Evolutionary conservation across 2,888 invertebrate species (phyloP).

Genomic region (Periphyllus acericola): DNA sequence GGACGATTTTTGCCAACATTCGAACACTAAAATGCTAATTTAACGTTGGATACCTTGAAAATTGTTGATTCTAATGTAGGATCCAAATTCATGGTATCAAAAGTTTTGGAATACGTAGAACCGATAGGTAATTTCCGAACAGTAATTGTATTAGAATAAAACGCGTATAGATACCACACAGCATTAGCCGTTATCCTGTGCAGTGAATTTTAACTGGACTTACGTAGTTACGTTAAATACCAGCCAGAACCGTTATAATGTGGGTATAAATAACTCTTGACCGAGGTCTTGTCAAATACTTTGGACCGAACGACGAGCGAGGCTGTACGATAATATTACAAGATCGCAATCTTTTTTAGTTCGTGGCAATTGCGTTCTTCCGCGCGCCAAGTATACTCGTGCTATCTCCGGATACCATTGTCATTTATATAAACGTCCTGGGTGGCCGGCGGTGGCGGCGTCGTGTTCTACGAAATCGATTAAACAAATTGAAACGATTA

Average conservation of each 20-base stretch:
- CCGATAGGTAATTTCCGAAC: background rate
- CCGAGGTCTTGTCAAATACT: background rate
- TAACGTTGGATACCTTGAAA: too few species aligned
- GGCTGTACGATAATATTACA: background rate
- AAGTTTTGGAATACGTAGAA: too few species aligned
- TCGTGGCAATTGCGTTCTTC: background rate
- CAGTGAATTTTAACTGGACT: too few species aligned
- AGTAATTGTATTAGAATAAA: background rate
- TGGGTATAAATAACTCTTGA: background rate
- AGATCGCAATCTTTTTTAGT: slow-evolving; percentile 2
- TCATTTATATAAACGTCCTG: slow-evolving; percentile 1
- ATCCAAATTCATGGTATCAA: too few species aligned
- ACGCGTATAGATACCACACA: background rate
- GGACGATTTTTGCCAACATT: too few species aligned
- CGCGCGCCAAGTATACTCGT: background rate
- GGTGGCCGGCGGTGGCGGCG: background rate
- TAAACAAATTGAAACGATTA: slow-evolving; percentile 29
- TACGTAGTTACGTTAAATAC: background rate
- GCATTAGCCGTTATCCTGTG: background rate
- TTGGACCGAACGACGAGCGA: background rate
- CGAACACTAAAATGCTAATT: too few species aligned
- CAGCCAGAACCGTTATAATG: background rate
- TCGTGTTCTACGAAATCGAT: slow-evolving; percentile 14
- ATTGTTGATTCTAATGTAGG: too few species aligned
- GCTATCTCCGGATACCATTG: background rate